These are phyloP conservation scores for Poecilia gillii DNA, from an alignment of 2,797 vertebrate species.

Conservation along the genomic window DNA sequence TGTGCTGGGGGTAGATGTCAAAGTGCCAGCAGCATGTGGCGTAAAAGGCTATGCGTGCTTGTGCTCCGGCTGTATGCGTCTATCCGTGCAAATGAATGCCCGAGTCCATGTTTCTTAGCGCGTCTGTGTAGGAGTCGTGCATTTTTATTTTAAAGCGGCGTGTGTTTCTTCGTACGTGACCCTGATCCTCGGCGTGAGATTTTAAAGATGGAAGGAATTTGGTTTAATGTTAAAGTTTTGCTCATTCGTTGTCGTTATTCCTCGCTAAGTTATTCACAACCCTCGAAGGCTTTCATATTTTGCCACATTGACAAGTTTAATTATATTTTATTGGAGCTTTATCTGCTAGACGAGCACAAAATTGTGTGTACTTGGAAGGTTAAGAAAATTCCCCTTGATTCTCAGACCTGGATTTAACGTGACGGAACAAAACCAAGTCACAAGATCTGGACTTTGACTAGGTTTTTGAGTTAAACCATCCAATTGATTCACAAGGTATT, in stretches of 20 bases:
- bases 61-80: constrained; percentile 31
- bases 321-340: neutral
- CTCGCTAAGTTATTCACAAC: constrained; percentile 3
- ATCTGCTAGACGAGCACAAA: neutral
- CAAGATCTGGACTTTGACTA: neutral
- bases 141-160: constrained; percentile 12
- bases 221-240: constrained; percentile 24
- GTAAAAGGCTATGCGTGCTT: constrained; percentile 56
- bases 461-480: neutral
- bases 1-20: constrained; percentile 73
- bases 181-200: constrained; percentile 9
- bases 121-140: constrained; percentile 50
- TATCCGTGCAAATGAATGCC: constrained; percentile 44
- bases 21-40: constrained; percentile 70
- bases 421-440: neutral
- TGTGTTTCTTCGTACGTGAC: constrained; percentile 26
- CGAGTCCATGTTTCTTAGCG: constrained; percentile 40
- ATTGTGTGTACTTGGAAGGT: neutral
- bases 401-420: neutral
- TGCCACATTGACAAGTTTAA: neutral
- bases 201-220: constrained; percentile 20
- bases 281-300: constrained; percentile 18
- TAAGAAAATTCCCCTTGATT: neutral
- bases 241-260: constrained; percentile 38
- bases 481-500: neutral